Evolutionary conservation across 2,888 invertebrate genomes (phyloP), one percentile per base, ranked within the genome.

Genomic region (Priocnemis perturbator): DNA sequence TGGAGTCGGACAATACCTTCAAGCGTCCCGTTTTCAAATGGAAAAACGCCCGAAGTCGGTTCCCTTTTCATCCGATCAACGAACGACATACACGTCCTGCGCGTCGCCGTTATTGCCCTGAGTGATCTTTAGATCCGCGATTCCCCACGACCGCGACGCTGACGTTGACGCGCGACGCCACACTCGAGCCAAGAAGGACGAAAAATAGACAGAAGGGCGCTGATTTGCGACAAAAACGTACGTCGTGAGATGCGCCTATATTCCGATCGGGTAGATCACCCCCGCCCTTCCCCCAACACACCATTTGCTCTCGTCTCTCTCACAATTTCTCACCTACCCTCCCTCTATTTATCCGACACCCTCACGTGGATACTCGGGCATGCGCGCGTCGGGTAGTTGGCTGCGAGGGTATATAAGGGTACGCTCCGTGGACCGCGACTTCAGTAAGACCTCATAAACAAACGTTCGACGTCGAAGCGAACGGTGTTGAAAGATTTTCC

Each of bases 321-420:
- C 21, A 7, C 17, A n/a, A 23, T 9, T 20, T 11, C 17, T 17
- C 20, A 53, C 55, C 21, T 55, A 55, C 15, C 55, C 23, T 20
- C 55, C 55, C 21, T 50, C 62, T 55, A 60, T 66, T 66, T 56
- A 47, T 66, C 60, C 45, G 17, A 57, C 61, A 65, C 66, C 73
- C 73, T 81, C 82, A 78, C 77, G 77, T 77, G 75, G 74, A 60
- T 59, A 56, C 60, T 64, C 71, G 69, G 71, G 76, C 82, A 83
- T 83, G 84, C 84, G 83, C 83, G 76, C 64, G 71, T 69, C 73
- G 65, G 52, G 57, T 26, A 57, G 63, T 45, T 58, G 60, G 26
- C 53, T 63, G 71, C 75, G 74, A 78, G 78, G 71, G 67, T 85
- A 85, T 86, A 86, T 82, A 86, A 85, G 80, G 75, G 71, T 70